Percentiles rank a stretch among this genome's conserved stretches.
Conservation (phyloP, 2,888 invertebrate species). For the Perithous albicinctus region DNA sequence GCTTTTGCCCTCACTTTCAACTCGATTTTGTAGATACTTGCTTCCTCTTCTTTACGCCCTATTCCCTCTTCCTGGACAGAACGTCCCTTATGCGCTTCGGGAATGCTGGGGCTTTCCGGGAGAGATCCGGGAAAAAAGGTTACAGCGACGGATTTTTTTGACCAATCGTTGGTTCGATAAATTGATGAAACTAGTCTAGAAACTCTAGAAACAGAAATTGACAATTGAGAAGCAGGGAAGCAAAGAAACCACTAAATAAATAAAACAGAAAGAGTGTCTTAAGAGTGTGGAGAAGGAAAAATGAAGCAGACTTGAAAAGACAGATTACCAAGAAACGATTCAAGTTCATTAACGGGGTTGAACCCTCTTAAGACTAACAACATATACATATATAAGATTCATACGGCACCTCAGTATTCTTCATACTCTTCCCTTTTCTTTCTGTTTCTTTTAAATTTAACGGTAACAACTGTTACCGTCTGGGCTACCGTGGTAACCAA, state of each 20-base stretch:
- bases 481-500: slow-evolving; percentile 40
- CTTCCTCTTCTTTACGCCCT: background rate
- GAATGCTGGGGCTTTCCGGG: too few species aligned
- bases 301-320: slow-evolving; percentile 58
- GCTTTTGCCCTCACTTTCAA: slow-evolving; percentile 16
- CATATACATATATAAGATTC: slow-evolving; percentile 53
- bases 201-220: background rate
- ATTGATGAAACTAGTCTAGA: too few species aligned
- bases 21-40: background rate
- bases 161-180: too few species aligned
- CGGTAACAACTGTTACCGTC: slow-evolving; percentile 76
- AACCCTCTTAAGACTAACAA: slow-evolving; percentile 56
- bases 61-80: background rate
- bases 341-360: slow-evolving; percentile 74
- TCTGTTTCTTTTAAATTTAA: slow-evolving; percentile 74
- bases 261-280: background rate
- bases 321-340: slow-evolving; percentile 73
- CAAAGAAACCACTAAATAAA: background rate
- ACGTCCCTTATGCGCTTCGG: background rate
- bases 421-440: slow-evolving; percentile 61
- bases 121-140: background rate
- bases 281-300: slow-evolving; percentile 43
- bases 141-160: too few species aligned
- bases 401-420: slow-evolving; percentile 58
- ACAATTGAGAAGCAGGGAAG: background rate